Base-by-base conservation (phyloP, 2,888 invertebrate species). In the Aleiodes alternator region DNA sequence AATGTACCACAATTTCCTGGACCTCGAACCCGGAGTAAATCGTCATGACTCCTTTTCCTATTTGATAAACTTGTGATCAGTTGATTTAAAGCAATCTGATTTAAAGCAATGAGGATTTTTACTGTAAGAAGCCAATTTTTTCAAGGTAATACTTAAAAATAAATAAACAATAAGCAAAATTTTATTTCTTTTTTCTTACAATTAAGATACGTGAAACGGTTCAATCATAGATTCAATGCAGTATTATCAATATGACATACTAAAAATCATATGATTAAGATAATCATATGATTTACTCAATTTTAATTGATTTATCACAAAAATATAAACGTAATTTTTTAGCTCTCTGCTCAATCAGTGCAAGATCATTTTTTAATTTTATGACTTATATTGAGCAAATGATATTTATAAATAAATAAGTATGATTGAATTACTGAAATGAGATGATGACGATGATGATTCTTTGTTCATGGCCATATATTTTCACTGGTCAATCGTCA, bases 211-310 rank as follows among this genome's bases (percentile, higher is more conserved):
- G 3, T 38, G 7, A 59, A 34, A 59, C 34, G 59, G 38, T 59
- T 59, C 38, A 59, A 61, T 64, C 16, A 38, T 43, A 64, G 16
- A 64, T 64, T 75, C 70, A 72, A 77, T 66, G 72, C 69, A 71
- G 78, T 77, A 80, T 80, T 77, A 76, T 79, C 79, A 79, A 79
- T 78, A 79, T 79, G 79, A 79, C 78, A 79, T 78, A 79, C 78
- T 59, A 76, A 79, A 78, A 50, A 64, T 16, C 50, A 57, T 79
- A 78, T 79, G 78, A 79, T 72, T 74, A 64, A 71, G 23, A 75
- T 50, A 57, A 3, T 64, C 61, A 61, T 55, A 66, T 53, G 75
- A 53, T 51, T 77, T 68, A 78, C 69, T 73, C 61, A 61, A 64
- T 69, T 69, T 51, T 59, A 69, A 75, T 76, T 34, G 73, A 56